A percentile compares a stretch with the other conserved stretches of the same genome.
phyloP scores from a whole-genome alignment of 2,797 vertebrate genomes.

The Crocidura indochinensis region DNA sequence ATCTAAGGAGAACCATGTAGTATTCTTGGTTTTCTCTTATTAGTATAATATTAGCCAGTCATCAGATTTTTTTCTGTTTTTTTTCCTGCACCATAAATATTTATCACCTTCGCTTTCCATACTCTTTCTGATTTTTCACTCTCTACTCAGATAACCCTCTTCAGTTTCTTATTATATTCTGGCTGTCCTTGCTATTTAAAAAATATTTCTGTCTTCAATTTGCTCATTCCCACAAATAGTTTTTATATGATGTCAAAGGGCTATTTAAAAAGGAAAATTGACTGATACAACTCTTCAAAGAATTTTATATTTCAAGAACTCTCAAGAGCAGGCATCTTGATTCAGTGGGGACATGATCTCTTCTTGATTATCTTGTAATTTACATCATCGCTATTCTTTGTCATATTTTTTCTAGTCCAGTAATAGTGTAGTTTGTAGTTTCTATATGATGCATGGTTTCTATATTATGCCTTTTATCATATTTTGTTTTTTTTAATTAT shows the following conservation, averaged over 20 bases:
- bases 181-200: neutral
- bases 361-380: neutral
- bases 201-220: conserved; percentile 33
- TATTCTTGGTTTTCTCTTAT: neutral
- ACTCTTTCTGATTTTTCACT: neutral
- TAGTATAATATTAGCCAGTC: neutral
- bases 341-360: neutral
- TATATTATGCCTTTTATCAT: neutral
- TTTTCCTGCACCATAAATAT: conserved; percentile 22
- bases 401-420: neutral
- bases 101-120: neutral
- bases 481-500: no score
- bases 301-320: neutral
- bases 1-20: neutral
- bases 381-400: neutral
- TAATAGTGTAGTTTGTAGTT: neutral
- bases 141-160: neutral
- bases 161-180: conserved; percentile 31
- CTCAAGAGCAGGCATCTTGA: neutral
- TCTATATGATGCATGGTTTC: neutral
- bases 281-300: conserved; percentile 43
- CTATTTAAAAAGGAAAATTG: conserved; percentile 53
- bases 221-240: neutral
- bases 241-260: neutral
- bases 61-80: neutral